Conservation (phyloP, 2,113 vertebrate genomes). For the rat (Rattus norvegicus) region GRCr8 NC_086023.1:52248001-52248500, state of each 20-base stretch:
- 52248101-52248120: not conserved
- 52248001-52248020: not conserved
- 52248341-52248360: constrained; percentile 80
- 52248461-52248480: constrained; percentile 52
- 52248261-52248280: constrained; percentile 86
- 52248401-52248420: constrained; percentile 52
- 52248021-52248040: constrained; percentile 3
- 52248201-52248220: constrained; percentile 53
- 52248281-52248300: constrained; percentile 80
- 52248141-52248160: not conserved
- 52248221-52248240: constrained; percentile 72
- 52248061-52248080: not conserved
- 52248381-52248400: constrained; percentile 83
- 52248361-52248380: constrained; percentile 63
- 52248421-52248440: not conserved
- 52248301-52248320: constrained; percentile 75
- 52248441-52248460: not conserved
- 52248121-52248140: not conserved
- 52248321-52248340: constrained; percentile 83
- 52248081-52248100: not conserved
- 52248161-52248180: not conserved
- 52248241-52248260: constrained; percentile 77
- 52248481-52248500: constrained; percentile 55
- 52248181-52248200: not conserved
- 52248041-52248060: not conserved